Conservation (phyloP, 2,797 vertebrate genomes). For the Petrocephalus schoutedeni region DNA sequence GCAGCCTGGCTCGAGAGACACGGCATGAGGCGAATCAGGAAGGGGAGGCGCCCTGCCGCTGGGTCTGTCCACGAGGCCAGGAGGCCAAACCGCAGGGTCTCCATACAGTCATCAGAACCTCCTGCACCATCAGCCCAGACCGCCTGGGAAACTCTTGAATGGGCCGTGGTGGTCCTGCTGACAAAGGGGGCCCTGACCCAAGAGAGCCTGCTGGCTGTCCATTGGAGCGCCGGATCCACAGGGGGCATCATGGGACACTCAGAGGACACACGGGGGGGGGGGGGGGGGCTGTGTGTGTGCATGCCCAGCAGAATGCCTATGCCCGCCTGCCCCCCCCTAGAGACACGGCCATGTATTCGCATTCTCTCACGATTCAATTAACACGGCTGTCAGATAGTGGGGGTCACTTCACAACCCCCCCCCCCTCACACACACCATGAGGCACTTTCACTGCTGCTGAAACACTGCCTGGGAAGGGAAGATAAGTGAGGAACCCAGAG, state of each 20-base stretch:
- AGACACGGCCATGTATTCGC: neutral
- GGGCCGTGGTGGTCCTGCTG: neutral
- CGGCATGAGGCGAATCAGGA: neutral
- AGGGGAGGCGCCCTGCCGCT: neutral
- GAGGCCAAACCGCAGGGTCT: neutral
- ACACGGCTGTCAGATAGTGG: neutral
- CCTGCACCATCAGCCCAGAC: neutral
- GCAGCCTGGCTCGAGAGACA: neutral
- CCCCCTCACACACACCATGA: neutral
- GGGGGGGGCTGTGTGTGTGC: neutral
- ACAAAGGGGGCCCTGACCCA: neutral
- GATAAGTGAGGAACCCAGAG: conserved; percentile 2
- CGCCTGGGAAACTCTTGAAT: neutral
- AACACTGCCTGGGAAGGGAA: neutral
- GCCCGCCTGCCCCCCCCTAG: neutral
- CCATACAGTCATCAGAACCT: neutral
- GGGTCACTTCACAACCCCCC: neutral
- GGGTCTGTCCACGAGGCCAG: neutral
- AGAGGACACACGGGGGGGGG: neutral
- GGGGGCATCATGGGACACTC: neutral
- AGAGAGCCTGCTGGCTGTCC: neutral
- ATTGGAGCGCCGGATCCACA: neutral
- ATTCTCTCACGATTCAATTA: conserved; percentile 10
- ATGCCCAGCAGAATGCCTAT: neutral
- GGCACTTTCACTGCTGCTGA: neutral